A percentile compares a stretch with the other conserved stretches of the same genome.
These are phyloP conservation scores for Mycetomoellerius zeteki DNA, from an alignment of 1,140 invertebrate genomes.

Conservation along the genomic window DNA sequence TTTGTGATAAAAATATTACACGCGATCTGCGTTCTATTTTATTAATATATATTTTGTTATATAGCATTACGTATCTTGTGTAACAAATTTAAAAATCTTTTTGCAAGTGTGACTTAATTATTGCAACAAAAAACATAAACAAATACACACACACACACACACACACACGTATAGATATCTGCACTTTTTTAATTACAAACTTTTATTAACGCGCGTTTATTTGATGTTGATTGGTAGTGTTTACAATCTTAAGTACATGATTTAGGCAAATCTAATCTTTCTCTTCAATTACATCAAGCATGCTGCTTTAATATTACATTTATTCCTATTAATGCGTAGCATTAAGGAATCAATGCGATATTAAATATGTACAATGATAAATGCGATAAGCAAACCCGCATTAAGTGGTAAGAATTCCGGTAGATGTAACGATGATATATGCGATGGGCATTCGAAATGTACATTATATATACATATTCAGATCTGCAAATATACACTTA, in stretches of 20 bases:
- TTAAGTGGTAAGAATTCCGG: not conserved
- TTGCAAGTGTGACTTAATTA: slow-evolving; percentile 1
- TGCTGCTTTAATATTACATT: not conserved
- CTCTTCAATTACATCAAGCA: slow-evolving; percentile 17
- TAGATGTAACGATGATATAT: not conserved
- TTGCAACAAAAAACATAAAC: not conserved
- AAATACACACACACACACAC: not conserved
- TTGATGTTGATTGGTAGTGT: not conserved
- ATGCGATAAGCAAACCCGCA: not conserved
- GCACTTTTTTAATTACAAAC: slow-evolving; percentile 7
- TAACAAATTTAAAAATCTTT: not conserved
- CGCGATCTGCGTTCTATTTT: not conserved
- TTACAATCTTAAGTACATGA: slow-evolving; percentile 4
- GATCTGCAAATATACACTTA: not conserved
- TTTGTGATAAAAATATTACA: not conserved
- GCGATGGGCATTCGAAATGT: not conserved
- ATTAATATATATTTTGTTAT: not conserved
- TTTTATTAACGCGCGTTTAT: slow-evolving; percentile 1
- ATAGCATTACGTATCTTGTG: not conserved
- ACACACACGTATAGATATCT: not conserved
- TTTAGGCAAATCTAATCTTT: slow-evolving; percentile 38
- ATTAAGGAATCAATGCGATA: slow-evolving; percentile 3
- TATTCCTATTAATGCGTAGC: no score
- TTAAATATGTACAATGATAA: slow-evolving; percentile 4
- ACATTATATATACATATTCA: not conserved